phyloP scores from a whole-genome alignment of 2,797 vertebrate species.

The Psittacula derbiana region DNA sequence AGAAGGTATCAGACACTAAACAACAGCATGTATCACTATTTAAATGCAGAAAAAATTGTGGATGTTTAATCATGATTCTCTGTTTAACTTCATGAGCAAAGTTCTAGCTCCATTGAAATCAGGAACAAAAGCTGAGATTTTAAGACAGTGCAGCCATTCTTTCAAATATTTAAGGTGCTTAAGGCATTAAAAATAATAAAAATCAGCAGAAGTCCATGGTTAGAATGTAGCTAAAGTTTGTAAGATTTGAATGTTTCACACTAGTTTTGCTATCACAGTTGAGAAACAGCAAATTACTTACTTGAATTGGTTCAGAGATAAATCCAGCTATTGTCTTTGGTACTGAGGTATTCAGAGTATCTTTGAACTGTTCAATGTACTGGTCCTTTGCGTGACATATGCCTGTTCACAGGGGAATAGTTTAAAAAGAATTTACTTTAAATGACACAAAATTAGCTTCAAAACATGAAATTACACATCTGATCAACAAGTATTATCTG shows the following conservation, averaged over 20 bases:
- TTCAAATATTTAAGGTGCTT: background rate
- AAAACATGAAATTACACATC: background rate
- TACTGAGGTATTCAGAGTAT: slow-evolving; percentile 84
- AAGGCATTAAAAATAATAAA: background rate
- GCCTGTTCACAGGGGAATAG: slow-evolving; percentile 71
- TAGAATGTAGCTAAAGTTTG: background rate
- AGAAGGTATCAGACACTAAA: background rate
- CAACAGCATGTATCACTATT: background rate
- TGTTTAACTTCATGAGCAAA: background rate
- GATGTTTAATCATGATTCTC: background rate
- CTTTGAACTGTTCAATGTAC: slow-evolving; percentile 90
- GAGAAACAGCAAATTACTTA: slow-evolving; percentile 59
- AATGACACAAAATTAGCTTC: background rate
- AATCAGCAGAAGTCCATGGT: background rate
- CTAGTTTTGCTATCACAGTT: background rate
- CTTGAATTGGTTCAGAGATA: slow-evolving; percentile 93
- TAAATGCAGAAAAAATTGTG: background rate
- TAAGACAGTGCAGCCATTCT: background rate
- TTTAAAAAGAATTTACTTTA: background rate
- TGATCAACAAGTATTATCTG: background rate
- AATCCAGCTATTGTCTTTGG: slow-evolving; percentile 87
- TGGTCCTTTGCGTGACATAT: slow-evolving; percentile 85
- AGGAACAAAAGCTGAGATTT: background rate
- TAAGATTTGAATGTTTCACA: background rate
- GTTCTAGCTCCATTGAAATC: background rate